Evolutionary conservation across 2,113 vertebrate genomes (phyloP).

Genomic region (Psettodes erumei): DNA sequence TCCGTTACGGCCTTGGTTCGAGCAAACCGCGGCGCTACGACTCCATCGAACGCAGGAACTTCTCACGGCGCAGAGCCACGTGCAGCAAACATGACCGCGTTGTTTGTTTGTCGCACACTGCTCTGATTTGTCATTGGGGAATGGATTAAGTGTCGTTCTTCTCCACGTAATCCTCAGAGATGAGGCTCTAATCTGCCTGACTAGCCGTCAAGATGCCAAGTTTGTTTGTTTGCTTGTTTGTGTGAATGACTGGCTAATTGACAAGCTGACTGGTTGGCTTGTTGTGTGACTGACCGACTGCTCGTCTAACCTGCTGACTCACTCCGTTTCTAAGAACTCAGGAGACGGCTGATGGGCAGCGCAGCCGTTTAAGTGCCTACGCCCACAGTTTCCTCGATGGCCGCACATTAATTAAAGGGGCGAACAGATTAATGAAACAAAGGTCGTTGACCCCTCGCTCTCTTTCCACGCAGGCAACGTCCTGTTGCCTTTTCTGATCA

Average conservation of each 20-base stretch:
- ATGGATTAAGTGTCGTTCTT: conserved; percentile 42
- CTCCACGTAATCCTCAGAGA: conserved; percentile 40
- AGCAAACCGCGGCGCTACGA: no score
- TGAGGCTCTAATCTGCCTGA: conserved; percentile 45
- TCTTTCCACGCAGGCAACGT: background rate
- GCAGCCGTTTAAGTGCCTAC: no score
- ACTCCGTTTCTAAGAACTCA: background rate
- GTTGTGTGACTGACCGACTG: background rate
- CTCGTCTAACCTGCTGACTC: background rate
- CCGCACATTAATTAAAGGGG: background rate
- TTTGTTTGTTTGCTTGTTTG: background rate
- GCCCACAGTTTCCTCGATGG: background rate
- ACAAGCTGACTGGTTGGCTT: background rate
- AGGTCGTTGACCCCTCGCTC: background rate
- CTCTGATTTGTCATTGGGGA: conserved; percentile 19
- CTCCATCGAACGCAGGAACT: no score
- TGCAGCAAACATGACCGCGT: background rate
- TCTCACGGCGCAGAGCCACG: background rate
- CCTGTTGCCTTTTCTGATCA: background rate
- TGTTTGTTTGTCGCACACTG: conserved; percentile 29
- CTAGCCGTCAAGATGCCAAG: background rate
- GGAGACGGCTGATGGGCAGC: background rate
- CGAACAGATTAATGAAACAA: background rate
- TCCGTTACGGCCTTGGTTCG: background rate
- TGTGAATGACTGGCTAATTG: background rate